A percentile compares a stretch with the other conserved stretches of the same genome.
phyloP scores from a whole-genome alignment of 2,113 vertebrate genomes.

The Potamarius usumacintae region DNA sequence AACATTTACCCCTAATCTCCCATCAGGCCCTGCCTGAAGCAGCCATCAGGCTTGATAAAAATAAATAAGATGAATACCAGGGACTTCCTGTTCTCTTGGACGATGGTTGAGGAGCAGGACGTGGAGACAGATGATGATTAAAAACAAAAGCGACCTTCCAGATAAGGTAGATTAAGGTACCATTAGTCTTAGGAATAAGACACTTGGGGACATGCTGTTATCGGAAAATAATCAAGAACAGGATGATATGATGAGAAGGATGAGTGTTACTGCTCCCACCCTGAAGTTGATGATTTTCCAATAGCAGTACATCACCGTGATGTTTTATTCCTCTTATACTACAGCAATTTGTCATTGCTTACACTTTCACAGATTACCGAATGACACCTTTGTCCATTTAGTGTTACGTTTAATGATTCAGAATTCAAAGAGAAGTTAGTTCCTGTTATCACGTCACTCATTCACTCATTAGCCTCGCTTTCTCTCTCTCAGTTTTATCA shows the following conservation, averaged over 20 bases:
- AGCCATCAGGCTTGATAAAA: conserved; percentile 5
- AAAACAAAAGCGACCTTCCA: not conserved
- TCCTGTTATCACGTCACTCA: no score
- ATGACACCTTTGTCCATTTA: not conserved
- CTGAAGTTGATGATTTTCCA: not conserved
- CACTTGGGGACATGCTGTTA: not conserved
- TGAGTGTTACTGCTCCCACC: not conserved
- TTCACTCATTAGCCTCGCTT: no score
- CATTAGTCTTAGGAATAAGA: not conserved
- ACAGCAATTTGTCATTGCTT: not conserved
- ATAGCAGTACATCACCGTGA: not conserved
- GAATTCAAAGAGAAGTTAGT: not conserved
- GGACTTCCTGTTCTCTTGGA: conserved; percentile 21
- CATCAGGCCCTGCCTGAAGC: not conserved
- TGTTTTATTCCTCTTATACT: not conserved
- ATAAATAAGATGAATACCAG: not conserved
- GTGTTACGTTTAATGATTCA: not conserved
- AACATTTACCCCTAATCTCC: conserved; percentile 4
- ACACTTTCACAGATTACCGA: not conserved
- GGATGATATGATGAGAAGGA: not conserved
- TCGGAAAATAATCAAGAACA: not conserved
- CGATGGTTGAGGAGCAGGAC: conserved; percentile 18
- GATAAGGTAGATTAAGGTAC: not conserved
- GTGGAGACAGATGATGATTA: not conserved
- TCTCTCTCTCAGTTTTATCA: not conserved